Base-by-base conservation (phyloP, 2,113 vertebrate species). In the Craseonycteris thonglongyai region DNA sequence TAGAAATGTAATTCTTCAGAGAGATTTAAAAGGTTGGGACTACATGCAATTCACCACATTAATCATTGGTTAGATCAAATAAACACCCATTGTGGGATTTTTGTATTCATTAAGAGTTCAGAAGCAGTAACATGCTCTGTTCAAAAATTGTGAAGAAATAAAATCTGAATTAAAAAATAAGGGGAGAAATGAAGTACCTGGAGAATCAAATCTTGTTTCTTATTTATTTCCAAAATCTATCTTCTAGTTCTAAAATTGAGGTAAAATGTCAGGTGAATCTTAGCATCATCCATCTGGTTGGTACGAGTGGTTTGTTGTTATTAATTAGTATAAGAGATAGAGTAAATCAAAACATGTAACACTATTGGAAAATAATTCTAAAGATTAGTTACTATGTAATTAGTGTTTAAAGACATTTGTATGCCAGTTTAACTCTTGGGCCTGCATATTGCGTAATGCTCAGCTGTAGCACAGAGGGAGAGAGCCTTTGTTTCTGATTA, bases 1-100 rank as follows among this genome's bases (percentile, higher is more conserved):
- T 80, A 94, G 94, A 92, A 88, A 95, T 96, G 84, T 93, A 97
- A 96, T 97, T 95, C 94, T 97, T 95, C 89, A 91, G 92, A 96
- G 97, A 97, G 89, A 95, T 95, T 97, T 95, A 96, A 95, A 96
- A 93, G 86, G 94, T 90, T 96, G 90, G 79, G 90, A 93, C 71
- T 92, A 93, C 58, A 83, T 93, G 83, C 4, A 45, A 93, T 92
- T 97, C 54, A n/a, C 61, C 92, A 86, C 68, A 94, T 98, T 96
- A 94, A 96, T 97, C 97, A 95, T 95, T 83, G 6, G 21, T 92
- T 85, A 79, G 91, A 96, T 86, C 75, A 95, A 96, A 93, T 92
- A 96, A 96, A 71, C 35, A 71, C 83, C 80, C 45, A 71, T 69
- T 82, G 79, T 92, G 45, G 86, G 42, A 15, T 94, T 97, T 97